These are phyloP conservation scores for Macaria notata DNA, from an alignment of 2,888 invertebrate species.

Conservation along the genomic window DNA sequence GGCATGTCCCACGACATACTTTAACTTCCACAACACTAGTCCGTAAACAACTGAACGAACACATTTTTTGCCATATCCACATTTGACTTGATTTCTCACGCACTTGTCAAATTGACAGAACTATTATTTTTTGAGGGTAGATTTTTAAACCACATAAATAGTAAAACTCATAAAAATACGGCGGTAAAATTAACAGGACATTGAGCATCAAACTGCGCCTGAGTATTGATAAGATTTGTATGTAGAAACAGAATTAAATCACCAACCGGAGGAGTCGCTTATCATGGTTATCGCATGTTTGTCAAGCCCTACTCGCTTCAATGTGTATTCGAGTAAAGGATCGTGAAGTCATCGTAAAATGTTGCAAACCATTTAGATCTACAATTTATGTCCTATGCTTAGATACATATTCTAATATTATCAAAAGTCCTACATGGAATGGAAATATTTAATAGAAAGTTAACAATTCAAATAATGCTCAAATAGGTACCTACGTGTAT, in stretches of 20 bases:
- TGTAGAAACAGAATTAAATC: conserved; percentile 58
- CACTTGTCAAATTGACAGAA: conserved; percentile 13
- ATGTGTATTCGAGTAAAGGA: conserved; percentile 6
- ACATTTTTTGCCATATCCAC: conserved; percentile 61
- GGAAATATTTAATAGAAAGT: too few relatives aligned
- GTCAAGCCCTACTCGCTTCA: conserved; percentile 45
- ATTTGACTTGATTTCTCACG: conserved; percentile 41
- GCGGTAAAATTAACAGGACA: conserved; percentile 3
- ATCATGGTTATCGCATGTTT: conserved; percentile 74
- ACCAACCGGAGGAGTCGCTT: conserved; percentile 48
- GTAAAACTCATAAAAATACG: too few relatives aligned
- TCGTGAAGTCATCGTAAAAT: neutral
- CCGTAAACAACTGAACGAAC: conserved; percentile 46
- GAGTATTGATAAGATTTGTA: conserved; percentile 67
- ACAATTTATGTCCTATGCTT: too few relatives aligned
- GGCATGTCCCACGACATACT: conserved; percentile 51
- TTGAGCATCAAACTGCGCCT: conserved; percentile 41
- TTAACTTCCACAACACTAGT: conserved; percentile 45
- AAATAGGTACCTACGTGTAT: too few relatives aligned
- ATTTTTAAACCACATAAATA: neutral
- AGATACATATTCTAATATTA: too few relatives aligned
- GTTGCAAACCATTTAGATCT: too few relatives aligned
- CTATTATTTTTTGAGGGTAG: conserved; percentile 21
- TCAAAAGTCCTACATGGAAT: too few relatives aligned
- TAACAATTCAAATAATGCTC: too few relatives aligned